These are phyloP conservation scores for Trissolcus brochymenae DNA, from an alignment of 2,888 invertebrate species.

Conservation along the genomic window DNA sequence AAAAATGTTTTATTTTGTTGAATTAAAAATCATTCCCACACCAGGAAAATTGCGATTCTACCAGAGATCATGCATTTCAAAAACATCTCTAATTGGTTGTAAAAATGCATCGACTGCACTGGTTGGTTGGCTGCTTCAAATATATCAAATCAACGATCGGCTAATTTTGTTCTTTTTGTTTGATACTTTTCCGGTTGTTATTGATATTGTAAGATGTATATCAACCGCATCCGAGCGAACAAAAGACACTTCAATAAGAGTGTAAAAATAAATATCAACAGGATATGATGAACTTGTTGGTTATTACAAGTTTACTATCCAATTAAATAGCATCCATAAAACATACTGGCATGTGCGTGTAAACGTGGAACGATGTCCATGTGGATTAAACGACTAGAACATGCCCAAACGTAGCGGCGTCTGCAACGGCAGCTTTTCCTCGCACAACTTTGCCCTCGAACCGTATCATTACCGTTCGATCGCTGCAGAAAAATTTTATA, in stretches of 20 bases:
- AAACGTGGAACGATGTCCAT: constrained; percentile 8
- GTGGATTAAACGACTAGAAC: background rate
- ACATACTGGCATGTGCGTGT: constrained; percentile 8
- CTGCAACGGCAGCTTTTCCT: background rate
- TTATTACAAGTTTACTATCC: constrained; percentile 19
- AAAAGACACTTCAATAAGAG: constrained; percentile 1
- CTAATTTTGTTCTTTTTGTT: too few species aligned
- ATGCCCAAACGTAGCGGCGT: constrained; percentile 5
- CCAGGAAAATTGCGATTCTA: too few species aligned
- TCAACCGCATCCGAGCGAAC: background rate
- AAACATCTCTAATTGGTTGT: too few species aligned
- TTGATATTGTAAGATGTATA: constrained; percentile 14
- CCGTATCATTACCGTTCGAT: constrained; percentile 28
- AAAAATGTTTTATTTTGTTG: background rate
- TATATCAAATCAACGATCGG: too few species aligned
- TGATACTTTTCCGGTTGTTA: constrained; percentile 5
- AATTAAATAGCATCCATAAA: constrained; percentile 28
- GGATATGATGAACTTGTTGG: constrained; percentile 31
- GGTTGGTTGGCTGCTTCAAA: too few species aligned
- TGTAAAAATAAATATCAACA: constrained; percentile 12
- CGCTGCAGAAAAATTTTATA: background rate
- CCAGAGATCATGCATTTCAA: too few species aligned
- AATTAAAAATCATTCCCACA: too few species aligned
- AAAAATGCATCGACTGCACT: too few species aligned
- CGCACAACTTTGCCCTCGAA: constrained; percentile 1